Percentiles rank a stretch among this genome's conserved stretches.
These are phyloP conservation scores for Rhyacophila brunnea DNA, from an alignment of 1,140 invertebrate species.

Conservation along the genomic window DNA sequence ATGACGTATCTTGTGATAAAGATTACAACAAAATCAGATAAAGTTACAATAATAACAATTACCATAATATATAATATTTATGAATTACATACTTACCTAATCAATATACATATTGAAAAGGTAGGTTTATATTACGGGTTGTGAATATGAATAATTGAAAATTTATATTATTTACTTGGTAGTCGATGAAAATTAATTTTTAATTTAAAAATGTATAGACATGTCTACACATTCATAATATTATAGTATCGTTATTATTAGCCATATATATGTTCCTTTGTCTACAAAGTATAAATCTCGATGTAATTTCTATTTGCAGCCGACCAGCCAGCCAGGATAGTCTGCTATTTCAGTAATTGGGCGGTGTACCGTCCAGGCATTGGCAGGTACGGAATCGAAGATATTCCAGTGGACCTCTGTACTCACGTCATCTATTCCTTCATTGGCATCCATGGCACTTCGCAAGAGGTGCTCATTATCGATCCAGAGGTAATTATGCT, in stretches of 20 bases:
- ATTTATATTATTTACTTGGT: neutral
- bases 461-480: constrained; percentile 74
- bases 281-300: neutral
- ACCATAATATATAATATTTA: too few relatives aligned
- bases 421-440: constrained; percentile 91
- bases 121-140: too few relatives aligned
- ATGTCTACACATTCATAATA: neutral
- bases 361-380: constrained; percentile 81
- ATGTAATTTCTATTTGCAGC: constrained; percentile 17
- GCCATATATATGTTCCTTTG: neutral
- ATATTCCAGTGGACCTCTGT: constrained; percentile 79
- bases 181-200: neutral
- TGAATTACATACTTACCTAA: too few relatives aligned
- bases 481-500: constrained; percentile 71
- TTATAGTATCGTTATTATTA: neutral
- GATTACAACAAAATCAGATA: too few relatives aligned
- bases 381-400: constrained; percentile 77
- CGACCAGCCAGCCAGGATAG: constrained; percentile 59
- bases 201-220: neutral
- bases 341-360: constrained; percentile 92
- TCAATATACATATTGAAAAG: too few relatives aligned
- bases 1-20: too few relatives aligned
- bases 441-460: constrained; percentile 77
- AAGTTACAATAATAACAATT: too few relatives aligned
- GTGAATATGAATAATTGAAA: neutral